Conservation (phyloP, 2,888 invertebrate species). For the Ochlodes sylvanus region DNA sequence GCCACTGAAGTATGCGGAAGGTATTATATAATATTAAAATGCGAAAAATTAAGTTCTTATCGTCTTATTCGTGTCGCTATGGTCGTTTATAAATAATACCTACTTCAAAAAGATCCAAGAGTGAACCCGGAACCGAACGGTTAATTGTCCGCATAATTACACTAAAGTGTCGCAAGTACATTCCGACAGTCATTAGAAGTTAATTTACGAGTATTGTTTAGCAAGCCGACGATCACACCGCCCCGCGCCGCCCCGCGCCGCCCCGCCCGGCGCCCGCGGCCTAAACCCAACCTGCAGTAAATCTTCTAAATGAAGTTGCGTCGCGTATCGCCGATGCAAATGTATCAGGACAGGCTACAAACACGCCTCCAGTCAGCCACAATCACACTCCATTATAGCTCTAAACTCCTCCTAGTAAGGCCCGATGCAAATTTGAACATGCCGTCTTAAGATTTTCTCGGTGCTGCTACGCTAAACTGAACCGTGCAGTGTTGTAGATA, state of each 20-base stretch:
- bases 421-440: constrained; percentile 6
- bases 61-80: too few species aligned
- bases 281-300: constrained; percentile 42
- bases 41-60: too few species aligned
- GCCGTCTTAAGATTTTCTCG: constrained; percentile 27
- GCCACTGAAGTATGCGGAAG: too few species aligned
- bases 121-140: neutral
- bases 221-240: constrained; percentile 22
- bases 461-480: neutral
- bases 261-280: constrained; percentile 11
- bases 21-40: too few species aligned
- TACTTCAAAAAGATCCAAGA: neutral
- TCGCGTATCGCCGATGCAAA: constrained; percentile 50
- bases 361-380: constrained; percentile 32
- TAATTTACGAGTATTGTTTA: constrained; percentile 32
- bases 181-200: constrained; percentile 20
- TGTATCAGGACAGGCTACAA: constrained; percentile 48
- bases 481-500: neutral
- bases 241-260: neutral
- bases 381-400: constrained; percentile 21
- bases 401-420: constrained; percentile 32
- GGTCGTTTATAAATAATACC: too few species aligned
- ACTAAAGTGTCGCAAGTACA: neutral
- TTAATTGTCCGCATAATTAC: constrained; percentile 6
- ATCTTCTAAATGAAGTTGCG: constrained; percentile 54